Evolutionary conservation across 2,888 invertebrate genomes (phyloP), one percentile per base, ranked within the genome.

Genomic region (Sinopyrophorus schimmeli): DNA sequence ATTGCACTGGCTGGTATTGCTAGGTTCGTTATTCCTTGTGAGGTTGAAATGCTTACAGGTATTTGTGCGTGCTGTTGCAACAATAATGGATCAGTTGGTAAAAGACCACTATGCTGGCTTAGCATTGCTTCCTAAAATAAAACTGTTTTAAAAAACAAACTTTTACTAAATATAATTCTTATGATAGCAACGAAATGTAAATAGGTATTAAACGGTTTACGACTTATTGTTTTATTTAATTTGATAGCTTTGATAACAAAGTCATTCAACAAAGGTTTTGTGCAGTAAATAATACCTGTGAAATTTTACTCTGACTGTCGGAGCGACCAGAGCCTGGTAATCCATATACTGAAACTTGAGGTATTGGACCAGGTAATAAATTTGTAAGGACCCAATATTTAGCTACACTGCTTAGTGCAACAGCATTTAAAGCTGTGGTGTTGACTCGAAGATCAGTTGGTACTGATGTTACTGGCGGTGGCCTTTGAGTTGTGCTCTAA

Each of bases 361-460:
- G 85, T 71, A 87, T 79, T 37, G 86, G 85, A 47, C 85, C 84
- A 42, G 87, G 88, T 69, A 88, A 83, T 59, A 89, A 77, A 79
- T 88, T 88, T 54, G 88, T 87, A 71, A 89, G 81, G 68, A 89
- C 87, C 88, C 87, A 89, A 73, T 88, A 89, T 73, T 89, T 89
- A 58, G 87, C 87, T 65, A 86, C 85, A 74, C 80, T 84, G 69
- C 83, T 83, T 75, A 86, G 78, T 66, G 86, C 83, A 65, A 86
- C 84, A 43, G 79, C 79, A 70, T 82, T 82, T 57, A 83, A 77
- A 47, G 82, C 82, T 34, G 82, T 81, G 0, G 82, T 81, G 66
- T 82, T 82, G 28, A 82, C 82, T 64, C 82, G 70, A 31, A 82
- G 69, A 68, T 82, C 82, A 4, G 82, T 81, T 34, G 82, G 81